Base-by-base conservation (phyloP, 2,797 vertebrate species). In the Ptychadena robeensis region DNA sequence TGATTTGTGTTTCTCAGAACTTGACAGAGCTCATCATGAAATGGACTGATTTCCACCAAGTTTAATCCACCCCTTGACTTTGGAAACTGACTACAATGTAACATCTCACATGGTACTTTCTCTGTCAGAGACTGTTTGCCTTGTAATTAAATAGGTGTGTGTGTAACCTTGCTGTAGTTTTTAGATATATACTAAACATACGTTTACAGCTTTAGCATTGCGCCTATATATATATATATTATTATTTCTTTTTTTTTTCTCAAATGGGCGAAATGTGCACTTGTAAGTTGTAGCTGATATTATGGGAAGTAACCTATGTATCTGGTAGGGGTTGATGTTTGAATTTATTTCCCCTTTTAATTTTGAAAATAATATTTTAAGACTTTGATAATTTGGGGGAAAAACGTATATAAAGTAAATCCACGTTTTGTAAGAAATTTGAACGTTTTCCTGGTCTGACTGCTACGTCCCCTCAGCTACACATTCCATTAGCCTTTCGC, bases 121-220 rank as follows among this genome's bases (percentile, higher is more conserved):
- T 85, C 79, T 67, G 0, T 61, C 87, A 85, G 85, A 85, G 89
- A 88, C 76, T 81, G 82, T 86, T 87, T 85, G 91, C 90, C 87
- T 86, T 85, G 87, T 86, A 83, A 76, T 82, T 88, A 85, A 89
- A 85, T 70, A 74, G 80, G 85, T 85, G 53, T 73, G 79, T 69
- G 73, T 68, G 31, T 44, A 71, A 59, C 40, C 25, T 67, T 37
- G 59, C 87, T 61, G 86, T 90, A 90, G 89, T 89, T 85, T 85
- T 9, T 92, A 90, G 89, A 81, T 85, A 86, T 85, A 86, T 88
- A 88, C 87, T 87, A 87, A 87, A 87, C 87, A 65, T 0, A 81
- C 79, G 88, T 88, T 89, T 86, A 85, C 90, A 77, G 87, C 85
- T 88, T 90, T 86, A 86, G 40, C 63, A 12, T 75, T 79, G 79